Conservation (phyloP, 2,888 invertebrate species). For the Limnephilus auricula region DNA sequence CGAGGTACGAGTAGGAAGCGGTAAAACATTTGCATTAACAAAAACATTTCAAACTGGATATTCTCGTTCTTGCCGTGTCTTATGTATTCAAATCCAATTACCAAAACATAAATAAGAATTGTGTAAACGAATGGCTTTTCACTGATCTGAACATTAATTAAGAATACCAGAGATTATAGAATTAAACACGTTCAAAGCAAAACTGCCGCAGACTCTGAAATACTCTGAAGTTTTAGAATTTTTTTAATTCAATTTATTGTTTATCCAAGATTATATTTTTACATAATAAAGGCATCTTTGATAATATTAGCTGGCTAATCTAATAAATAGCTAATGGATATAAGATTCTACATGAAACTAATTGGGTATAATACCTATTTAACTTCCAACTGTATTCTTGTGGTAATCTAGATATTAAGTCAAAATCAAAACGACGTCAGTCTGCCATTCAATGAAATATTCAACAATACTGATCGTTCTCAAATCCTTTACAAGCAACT, state of each 20-base stretch:
- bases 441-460: not conserved
- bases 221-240: not conserved
- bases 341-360: not conserved
- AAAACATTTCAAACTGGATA: constrained; percentile 49
- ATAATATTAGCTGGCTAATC: constrained; percentile 17
- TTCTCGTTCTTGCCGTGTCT: constrained; percentile 43
- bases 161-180: constrained; percentile 44
- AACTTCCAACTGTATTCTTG: not conserved
- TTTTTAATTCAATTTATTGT: constrained; percentile 37
- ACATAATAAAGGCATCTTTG: constrained; percentile 31
- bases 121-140: constrained; percentile 49
- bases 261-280: constrained; percentile 24
- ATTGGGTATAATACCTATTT: not conserved
- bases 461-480: not conserved
- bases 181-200: constrained; percentile 40
- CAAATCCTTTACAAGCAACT: not conserved
- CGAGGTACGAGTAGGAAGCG: not conserved
- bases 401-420: not conserved
- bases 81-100: constrained; percentile 59
- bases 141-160: constrained; percentile 51
- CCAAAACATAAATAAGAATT: constrained; percentile 51
- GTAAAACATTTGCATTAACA: constrained; percentile 35
- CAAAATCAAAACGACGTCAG: not conserved
- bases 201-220: constrained; percentile 2
- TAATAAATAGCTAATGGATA: constrained; percentile 24